Base-by-base conservation (phyloP, 1,140 invertebrate genomes). In the Drusus annulatus region DNA sequence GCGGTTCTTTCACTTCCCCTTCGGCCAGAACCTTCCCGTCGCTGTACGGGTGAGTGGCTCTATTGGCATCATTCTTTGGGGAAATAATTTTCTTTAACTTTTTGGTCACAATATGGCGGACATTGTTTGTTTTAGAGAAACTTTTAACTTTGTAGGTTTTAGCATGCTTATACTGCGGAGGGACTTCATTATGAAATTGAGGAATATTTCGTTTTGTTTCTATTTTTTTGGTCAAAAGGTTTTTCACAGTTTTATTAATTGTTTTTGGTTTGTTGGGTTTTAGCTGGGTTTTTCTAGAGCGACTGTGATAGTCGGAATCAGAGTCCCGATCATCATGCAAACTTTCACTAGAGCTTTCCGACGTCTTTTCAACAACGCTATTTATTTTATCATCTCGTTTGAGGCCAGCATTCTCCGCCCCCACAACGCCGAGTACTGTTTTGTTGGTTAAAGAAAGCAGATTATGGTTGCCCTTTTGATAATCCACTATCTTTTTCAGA, bases 221-320 rank as follows among this genome's bases (percentile, higher is more conserved):
- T 36, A 81, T 62, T 75, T 83, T 83, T 80, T 76, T 81, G 60
- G 45, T 80, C 23, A 80, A 31, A 21, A 80, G 60, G 54, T 79
- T 80, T 62, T 80, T 80, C 2, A 83, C 74, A 73, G 77, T 78
- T 79, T 80, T 83, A 31, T 69, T 80, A 6, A 80, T 25, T 19
- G 79, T 52, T 71, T 79, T 83, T 8, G 52, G 45, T 76, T 79
- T 80, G 4, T 56, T 17, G 56, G 19, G 69, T 63, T 76, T 77
- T 36, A 76, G 23, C 8, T 13, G 21, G n/a, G 60, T 74, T 31
- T 76, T 77, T 16, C 62, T 80, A 23, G 50, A 45, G n/a, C 36
- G 79, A 54, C 52, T 81, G 15, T 51, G 60, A 71, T 89, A 89
- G 74, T 90, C 88, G 52, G 88, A 89, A 86, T 90, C 89, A 19